A percentile compares a stretch with the other conserved stretches of the same genome.
Conservation (phyloP, 23 tunicate species). For the Halocynthia aurantium region DNA sequence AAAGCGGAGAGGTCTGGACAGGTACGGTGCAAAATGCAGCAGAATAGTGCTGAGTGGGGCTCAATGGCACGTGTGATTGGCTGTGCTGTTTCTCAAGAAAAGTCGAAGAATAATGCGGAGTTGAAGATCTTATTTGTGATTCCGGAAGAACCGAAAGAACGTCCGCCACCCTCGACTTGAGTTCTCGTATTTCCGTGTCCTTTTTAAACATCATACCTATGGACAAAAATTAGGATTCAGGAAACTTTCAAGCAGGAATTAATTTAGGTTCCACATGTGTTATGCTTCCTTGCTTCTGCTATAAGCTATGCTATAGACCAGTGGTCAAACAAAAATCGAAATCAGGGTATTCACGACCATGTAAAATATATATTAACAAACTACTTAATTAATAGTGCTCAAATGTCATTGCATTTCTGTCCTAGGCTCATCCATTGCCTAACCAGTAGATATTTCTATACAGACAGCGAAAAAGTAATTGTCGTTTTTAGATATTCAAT, state of each 20-base stretch:
- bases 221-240: neutral
- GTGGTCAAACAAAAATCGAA: no score
- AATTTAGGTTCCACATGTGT: no score
- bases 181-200: constrained; percentile 53
- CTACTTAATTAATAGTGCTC: no score
- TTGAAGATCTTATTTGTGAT: constrained; percentile 50
- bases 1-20: constrained; percentile 23
- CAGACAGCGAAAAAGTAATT: no score
- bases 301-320: no score
- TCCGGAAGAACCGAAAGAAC: constrained; percentile 70
- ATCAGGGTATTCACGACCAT: no score
- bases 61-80: constrained; percentile 9
- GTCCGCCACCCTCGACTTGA: constrained; percentile 61
- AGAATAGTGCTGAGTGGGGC: constrained; percentile 30
- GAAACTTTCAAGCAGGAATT: neutral
- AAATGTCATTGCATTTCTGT: no score
- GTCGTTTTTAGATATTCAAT: no score
- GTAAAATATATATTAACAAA: no score
- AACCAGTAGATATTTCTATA: no score
- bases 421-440: no score
- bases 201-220: constrained; percentile 48
- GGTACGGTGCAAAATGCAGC: constrained; percentile 19
- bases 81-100: constrained; percentile 49
- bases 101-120: constrained; percentile 76
- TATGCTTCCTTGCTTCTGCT: no score